A percentile compares a stretch with the other conserved stretches of the same genome.
Evolutionary conservation across 1,140 invertebrate species (phyloP).

Genomic region (Physella acuta): DNA sequence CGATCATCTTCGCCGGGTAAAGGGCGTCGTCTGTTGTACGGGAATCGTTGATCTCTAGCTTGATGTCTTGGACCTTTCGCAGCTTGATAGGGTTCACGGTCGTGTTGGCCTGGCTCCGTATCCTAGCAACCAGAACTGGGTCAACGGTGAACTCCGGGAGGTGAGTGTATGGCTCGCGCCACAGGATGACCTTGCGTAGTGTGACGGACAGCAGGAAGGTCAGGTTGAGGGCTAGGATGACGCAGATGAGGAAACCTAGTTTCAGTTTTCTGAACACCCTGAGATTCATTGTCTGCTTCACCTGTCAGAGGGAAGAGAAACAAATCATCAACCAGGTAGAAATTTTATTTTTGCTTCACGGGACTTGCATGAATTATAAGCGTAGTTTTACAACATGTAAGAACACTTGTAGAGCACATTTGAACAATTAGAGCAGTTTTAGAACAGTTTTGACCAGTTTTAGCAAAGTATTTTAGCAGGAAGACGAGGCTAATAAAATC

Average conservation of each 20-base stretch:
- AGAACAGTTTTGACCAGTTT: too few relatives aligned
- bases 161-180: neutral
- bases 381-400: too few relatives aligned
- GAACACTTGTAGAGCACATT: too few relatives aligned
- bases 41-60: conserved; percentile 6
- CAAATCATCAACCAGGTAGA: too few relatives aligned
- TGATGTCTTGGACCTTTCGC: neutral
- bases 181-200: neutral
- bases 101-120: neutral
- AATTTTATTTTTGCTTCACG: too few relatives aligned
- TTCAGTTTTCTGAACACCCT: neutral
- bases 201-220: neutral
- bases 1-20: neutral
- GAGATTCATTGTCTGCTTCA: too few relatives aligned
- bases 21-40: neutral
- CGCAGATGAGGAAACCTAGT: neutral
- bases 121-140: neutral
- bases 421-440: too few relatives aligned
- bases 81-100: neutral
- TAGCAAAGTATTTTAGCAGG: too few relatives aligned
- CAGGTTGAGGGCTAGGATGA: neutral
- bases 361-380: too few relatives aligned
- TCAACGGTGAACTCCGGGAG: neutral
- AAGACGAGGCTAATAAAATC: too few relatives aligned
- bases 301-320: too few relatives aligned